These are phyloP conservation scores for Phengaris arion DNA, from an alignment of 2,888 invertebrate genomes.

Conservation along the genomic window DNA sequence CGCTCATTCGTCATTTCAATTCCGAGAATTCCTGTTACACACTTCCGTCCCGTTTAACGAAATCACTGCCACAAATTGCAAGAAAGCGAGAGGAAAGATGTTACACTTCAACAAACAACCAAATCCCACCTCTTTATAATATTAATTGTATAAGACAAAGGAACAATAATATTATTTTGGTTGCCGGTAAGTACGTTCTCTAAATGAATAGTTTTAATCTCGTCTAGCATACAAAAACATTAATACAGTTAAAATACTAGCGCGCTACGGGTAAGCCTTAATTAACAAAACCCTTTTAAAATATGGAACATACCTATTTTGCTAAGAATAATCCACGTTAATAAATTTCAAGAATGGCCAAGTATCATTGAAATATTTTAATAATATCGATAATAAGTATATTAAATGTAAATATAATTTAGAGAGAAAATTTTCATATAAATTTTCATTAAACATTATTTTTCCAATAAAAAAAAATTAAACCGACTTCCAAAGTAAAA, in stretches of 20 bases:
- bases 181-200: background rate
- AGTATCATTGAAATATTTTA: background rate
- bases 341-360: background rate
- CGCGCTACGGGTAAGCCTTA: background rate
- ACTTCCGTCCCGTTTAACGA: too few relatives aligned
- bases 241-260: background rate
- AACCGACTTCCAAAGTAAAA: too few relatives aligned
- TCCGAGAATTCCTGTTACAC: too few relatives aligned
- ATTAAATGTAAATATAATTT: background rate
- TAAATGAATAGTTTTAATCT: background rate
- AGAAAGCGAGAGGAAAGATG: too few relatives aligned
- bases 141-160: too few relatives aligned
- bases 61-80: too few relatives aligned
- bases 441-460: background rate
- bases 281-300: background rate
- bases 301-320: background rate
- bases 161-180: background rate
- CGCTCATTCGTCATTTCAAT: too few relatives aligned
- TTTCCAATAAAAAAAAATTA: too few relatives aligned
- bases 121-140: too few relatives aligned
- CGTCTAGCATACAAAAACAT: background rate
- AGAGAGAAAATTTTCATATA: background rate
- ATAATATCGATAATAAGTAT: background rate
- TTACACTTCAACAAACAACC: too few relatives aligned
- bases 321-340: background rate